Evolutionary conservation across 2,797 vertebrate species (phyloP).

Genomic region (Coendou prehensilis): DNA sequence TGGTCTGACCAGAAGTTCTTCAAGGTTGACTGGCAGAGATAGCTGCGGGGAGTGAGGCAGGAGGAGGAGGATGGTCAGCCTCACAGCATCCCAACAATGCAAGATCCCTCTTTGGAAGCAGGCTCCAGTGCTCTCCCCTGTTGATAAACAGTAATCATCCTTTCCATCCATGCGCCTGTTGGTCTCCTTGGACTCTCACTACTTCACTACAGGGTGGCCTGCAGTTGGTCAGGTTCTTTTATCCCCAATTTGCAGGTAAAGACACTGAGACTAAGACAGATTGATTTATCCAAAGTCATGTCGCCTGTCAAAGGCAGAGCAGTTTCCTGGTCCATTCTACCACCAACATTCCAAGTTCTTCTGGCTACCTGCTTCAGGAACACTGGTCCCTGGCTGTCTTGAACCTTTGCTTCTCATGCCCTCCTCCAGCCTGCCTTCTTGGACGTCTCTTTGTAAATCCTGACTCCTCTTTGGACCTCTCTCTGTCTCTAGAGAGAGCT

Average conservation of each 20-base stretch:
- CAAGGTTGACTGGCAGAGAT: not conserved
- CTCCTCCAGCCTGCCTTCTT: not conserved
- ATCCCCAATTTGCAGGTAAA: not conserved
- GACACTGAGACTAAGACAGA: constrained; percentile 5
- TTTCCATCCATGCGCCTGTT: not conserved
- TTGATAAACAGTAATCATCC: not conserved
- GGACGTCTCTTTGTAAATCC: not conserved
- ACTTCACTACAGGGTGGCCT: not conserved
- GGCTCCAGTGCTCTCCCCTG: not conserved
- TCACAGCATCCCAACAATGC: not conserved
- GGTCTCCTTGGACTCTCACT: constrained; percentile 16
- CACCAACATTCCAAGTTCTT: not conserved
- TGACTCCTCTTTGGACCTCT: not conserved
- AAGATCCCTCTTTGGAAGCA: not conserved
- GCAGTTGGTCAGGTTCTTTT: not conserved
- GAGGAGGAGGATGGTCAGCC: not conserved
- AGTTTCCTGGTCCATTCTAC: not conserved
- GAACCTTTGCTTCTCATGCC: not conserved
- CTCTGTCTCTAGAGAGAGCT: constrained; percentile 48
- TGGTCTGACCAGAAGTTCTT: not conserved
- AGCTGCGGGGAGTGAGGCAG: not conserved
- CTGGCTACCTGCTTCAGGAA: not conserved
- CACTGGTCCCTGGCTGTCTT: not conserved
- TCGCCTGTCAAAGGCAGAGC: not conserved
- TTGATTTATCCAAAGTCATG: not conserved